Base-by-base conservation (phyloP, 2,113 vertebrate species). In the Amazona guildingii region DNA sequence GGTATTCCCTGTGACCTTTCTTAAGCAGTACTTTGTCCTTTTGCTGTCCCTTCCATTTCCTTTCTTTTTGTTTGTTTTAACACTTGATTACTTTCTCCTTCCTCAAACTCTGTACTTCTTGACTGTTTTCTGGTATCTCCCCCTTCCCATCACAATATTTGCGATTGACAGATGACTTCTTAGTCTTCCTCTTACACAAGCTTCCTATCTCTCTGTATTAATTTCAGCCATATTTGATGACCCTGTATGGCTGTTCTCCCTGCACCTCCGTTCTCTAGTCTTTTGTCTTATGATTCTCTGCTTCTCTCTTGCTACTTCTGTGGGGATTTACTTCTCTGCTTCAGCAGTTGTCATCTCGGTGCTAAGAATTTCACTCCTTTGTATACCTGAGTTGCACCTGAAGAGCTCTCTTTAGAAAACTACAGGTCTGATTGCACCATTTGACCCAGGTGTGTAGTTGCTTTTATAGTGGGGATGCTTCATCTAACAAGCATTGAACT, bases 91-190 rank as follows among this genome's bases (percentile, higher is more conserved):
- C 27, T 84, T n/a, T 57, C 7, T 52, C 27, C 10, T 35, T 51
- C 24, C 6, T 0, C 0, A 25, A 9, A 8, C 5, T 8, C 21
- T 11, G 14, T 9, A 12, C 51, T 52, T 52, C 31, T 59, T 76
- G 13, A 70, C 24, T 29, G 3, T 72, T 67, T 88, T 78, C 25
- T 74, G 35, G 2, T 44, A 12, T 55, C 9, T 79, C 23, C 3
- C 7, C 3, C 13, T 61, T 84, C 41, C 11, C n/a, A 6, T 6
- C 24, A 5, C 16, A 27, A 1, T 75, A 33, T 92, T 86, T 83
- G 91, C 17, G 23, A 3, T 37, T 82, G 20, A 43, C 20, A 72
- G 7, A 5, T 74, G 19, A 51, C 44, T 83, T 76, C 49, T 62
- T 27, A 49, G 24, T 51, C 6, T 80, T 79, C 16, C 17, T 87